Evolutionary conservation across 2,797 vertebrate genomes (phyloP).

Genomic region (Bufotes viridis): DNA sequence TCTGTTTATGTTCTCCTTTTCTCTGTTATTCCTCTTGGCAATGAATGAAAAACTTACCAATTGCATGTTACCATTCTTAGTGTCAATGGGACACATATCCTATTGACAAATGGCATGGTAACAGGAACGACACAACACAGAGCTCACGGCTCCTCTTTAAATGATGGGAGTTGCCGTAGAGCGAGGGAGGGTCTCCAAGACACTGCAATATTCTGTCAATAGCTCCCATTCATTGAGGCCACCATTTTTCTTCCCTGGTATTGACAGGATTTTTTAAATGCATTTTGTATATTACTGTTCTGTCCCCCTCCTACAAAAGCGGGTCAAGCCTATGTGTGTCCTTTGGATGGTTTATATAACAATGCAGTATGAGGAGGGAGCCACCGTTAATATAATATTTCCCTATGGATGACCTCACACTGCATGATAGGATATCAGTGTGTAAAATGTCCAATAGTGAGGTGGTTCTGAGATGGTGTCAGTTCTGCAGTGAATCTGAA

Average conservation of each 20-base stretch:
- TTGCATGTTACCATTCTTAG: background rate
- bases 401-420: background rate
- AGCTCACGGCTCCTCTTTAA: no score
- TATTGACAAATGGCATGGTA: no score
- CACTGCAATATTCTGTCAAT: no score
- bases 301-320: background rate
- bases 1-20: background rate
- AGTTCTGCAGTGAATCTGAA: background rate
- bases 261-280: no score
- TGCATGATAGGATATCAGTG: background rate
- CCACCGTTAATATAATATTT: background rate
- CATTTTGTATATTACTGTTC: background rate
- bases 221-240: no score
- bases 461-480: background rate
- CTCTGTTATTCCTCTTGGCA: background rate
- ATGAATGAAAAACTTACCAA: background rate
- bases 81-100: no score
- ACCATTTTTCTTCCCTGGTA: no score
- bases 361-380: conserved; percentile 8
- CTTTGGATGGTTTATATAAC: conserved; percentile 26
- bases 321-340: background rate
- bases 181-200: no score
- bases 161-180: no score
- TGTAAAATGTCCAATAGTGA: background rate
- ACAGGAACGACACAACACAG: no score